These are phyloP conservation scores for Glossosoma conforme DNA, from an alignment of 1,140 invertebrate genomes.

Conservation along the genomic window DNA sequence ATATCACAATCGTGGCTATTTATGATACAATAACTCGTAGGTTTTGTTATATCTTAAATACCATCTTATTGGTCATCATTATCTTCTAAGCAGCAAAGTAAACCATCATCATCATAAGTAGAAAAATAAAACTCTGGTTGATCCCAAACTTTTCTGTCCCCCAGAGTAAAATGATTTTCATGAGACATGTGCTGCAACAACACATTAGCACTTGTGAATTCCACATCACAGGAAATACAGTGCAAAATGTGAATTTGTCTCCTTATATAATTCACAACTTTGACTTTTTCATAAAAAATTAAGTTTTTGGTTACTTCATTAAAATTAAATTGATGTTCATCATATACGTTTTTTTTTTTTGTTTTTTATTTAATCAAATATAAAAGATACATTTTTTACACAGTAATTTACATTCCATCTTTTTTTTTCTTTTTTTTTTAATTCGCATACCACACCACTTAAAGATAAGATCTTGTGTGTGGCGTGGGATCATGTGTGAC, in stretches of 20 bases:
- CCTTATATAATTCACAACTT: slow-evolving; percentile 85
- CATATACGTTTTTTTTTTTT: slow-evolving; percentile 51
- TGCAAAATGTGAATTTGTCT: slow-evolving; percentile 64
- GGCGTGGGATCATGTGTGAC: too few species aligned
- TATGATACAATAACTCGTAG: too few species aligned
- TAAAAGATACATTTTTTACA: slow-evolving; percentile 84
- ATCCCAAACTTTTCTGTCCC: slow-evolving; percentile 64
- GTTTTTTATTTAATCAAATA: slow-evolving; percentile 51
- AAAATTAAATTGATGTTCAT: slow-evolving; percentile 65
- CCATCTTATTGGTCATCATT: slow-evolving; percentile 54
- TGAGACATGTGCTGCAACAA: slow-evolving; percentile 67
- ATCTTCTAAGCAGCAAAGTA: slow-evolving; percentile 75
- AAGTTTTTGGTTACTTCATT: slow-evolving; percentile 49
- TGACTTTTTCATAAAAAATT: slow-evolving; percentile 84
- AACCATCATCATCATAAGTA: slow-evolving; percentile 85
- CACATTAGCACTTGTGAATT: slow-evolving; percentile 51
- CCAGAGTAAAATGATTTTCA: slow-evolving; percentile 62
- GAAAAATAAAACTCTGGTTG: slow-evolving; percentile 88
- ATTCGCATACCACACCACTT: slow-evolving; percentile 26
- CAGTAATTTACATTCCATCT: slow-evolving; percentile 52
- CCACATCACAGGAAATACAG: slow-evolving; percentile 69
- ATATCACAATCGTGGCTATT: too few species aligned
- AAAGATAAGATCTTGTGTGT: slow-evolving; percentile 21
- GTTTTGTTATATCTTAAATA: slow-evolving; percentile 30
- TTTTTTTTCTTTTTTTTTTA: slow-evolving; percentile 58